phyloP scores from a whole-genome alignment of 2,888 invertebrate genomes.

The Lordiphosa andalusiaca region DNA sequence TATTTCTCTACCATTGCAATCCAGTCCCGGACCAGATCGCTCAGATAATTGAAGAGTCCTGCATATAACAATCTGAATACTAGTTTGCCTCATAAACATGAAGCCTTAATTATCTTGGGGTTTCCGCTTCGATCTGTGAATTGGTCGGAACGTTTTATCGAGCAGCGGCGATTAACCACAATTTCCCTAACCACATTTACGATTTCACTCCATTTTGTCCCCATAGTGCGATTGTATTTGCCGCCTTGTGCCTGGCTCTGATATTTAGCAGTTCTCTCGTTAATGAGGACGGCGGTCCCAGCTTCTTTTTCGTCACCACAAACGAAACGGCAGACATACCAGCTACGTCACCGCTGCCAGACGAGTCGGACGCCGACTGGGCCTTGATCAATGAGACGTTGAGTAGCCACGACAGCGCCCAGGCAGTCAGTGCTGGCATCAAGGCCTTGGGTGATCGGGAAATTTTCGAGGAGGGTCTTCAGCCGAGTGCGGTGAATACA shows the following conservation, averaged over 20 bases:
- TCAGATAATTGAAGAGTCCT: too few species aligned
- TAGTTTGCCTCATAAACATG: too few species aligned
- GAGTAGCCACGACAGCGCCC: constrained; percentile 55
- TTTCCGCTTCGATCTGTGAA: too few species aligned
- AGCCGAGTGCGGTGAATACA: constrained; percentile 81
- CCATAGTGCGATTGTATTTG: constrained; percentile 67
- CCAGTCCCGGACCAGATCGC: too few species aligned
- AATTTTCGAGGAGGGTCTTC: constrained; percentile 81
- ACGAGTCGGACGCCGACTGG: constrained; percentile 68
- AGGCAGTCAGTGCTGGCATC: constrained; percentile 83
- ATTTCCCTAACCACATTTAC: constrained; percentile 14
- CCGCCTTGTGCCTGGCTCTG: constrained; percentile 61
- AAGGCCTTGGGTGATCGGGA: constrained; percentile 83
- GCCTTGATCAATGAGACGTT: constrained; percentile 44
- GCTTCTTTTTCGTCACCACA: constrained; percentile 47
- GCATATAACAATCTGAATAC: too few species aligned
- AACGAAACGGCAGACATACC: constrained; percentile 33
- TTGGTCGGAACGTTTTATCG: too few species aligned
- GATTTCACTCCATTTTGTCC: constrained; percentile 42
- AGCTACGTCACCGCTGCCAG: constrained; percentile 56
- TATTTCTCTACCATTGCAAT: too few species aligned
- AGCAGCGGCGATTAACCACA: constrained; percentile 7
- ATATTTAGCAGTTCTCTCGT: constrained; percentile 45
- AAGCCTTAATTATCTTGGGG: too few species aligned
- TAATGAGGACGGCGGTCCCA: constrained; percentile 22